Conservation (phyloP, 2,797 vertebrate genomes). For the Macropodus opercularis region DNA sequence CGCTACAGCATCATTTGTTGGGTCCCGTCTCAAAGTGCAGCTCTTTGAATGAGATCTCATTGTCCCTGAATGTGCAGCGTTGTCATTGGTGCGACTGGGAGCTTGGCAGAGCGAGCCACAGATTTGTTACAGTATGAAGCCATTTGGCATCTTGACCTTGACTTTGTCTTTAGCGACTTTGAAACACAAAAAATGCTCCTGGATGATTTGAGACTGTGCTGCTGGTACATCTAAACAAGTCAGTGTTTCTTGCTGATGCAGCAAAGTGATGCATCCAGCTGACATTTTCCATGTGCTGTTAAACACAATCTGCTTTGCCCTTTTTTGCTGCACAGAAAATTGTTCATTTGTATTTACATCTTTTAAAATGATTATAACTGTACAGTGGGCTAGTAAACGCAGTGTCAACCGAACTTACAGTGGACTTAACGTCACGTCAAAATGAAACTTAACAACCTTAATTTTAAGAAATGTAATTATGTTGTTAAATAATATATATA, state of each 20-base stretch:
- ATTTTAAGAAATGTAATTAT: too few species aligned
- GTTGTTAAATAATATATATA: too few species aligned
- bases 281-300: neutral
- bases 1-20: constrained; percentile 48
- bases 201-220: neutral
- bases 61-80: constrained; percentile 51
- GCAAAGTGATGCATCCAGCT: neutral
- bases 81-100: constrained; percentile 20
- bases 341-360: neutral
- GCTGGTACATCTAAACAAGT: too few species aligned
- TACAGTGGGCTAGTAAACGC: too few species aligned
- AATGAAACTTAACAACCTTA: too few species aligned
- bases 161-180: constrained; percentile 12
- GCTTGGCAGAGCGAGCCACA: constrained; percentile 23
- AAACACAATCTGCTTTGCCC: neutral
- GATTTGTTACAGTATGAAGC: constrained; percentile 49
- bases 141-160: constrained; percentile 48
- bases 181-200: constrained; percentile 1
- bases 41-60: constrained; percentile 64
- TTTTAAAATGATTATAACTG: neutral
- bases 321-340: neutral
- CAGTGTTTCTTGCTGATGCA: neutral
- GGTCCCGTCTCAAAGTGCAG: constrained; percentile 38
- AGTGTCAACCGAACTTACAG: too few species aligned
- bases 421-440: too few species aligned